These are phyloP conservation scores for Aporrectodea caliginosa DNA, from an alignment of 1,140 invertebrate genomes.

Conservation along the genomic window DNA sequence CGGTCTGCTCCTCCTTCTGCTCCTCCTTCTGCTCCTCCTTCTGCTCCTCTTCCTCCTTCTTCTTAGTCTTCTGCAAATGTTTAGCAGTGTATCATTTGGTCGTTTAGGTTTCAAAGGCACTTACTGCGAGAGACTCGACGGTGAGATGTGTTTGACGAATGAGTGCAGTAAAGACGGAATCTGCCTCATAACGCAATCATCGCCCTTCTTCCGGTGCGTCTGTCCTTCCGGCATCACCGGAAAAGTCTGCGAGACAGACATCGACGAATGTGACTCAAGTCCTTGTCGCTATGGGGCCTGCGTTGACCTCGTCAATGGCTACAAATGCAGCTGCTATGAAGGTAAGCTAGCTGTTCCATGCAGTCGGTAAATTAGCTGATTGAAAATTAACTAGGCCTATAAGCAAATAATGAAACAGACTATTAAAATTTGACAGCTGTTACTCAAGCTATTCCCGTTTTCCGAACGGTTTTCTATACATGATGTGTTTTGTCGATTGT, in stretches of 20 bases:
- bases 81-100: too few relatives aligned
- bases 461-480: too few relatives aligned
- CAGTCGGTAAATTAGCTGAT: too few relatives aligned
- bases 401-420: too few relatives aligned
- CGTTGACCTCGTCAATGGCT: conserved; percentile 62
- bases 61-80: too few relatives aligned
- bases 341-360: neutral
- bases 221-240: neutral
- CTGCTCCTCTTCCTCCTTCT: too few relatives aligned
- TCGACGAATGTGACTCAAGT: conserved; percentile 88
- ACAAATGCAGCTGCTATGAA: conserved; percentile 42
- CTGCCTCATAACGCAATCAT: neutral
- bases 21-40: too few relatives aligned
- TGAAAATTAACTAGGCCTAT: too few relatives aligned
- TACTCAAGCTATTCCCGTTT: too few relatives aligned
- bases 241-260: conserved; percentile 62
- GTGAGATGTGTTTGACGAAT: neutral
- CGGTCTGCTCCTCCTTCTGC: too few relatives aligned
- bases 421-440: too few relatives aligned
- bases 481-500: too few relatives aligned
- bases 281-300: conserved; percentile 89
- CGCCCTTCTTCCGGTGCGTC: neutral
- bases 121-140: neutral
- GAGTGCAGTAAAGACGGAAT: neutral
- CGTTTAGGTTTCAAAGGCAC: neutral